Evolutionary conservation across 2,113 vertebrate species (phyloP).

Genomic region (Apodemus sylvaticus): DNA sequence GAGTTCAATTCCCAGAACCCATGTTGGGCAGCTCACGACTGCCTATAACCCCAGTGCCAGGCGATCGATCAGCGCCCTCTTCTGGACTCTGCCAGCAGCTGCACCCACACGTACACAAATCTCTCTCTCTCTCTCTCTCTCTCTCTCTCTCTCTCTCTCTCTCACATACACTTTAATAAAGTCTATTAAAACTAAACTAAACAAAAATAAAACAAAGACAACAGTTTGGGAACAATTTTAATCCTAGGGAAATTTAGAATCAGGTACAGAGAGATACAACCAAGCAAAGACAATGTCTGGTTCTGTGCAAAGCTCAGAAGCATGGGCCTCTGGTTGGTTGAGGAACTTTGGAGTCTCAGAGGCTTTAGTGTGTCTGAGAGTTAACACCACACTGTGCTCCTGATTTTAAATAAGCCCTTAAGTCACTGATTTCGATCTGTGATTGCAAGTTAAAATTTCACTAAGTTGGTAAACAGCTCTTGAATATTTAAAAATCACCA

Average conservation of each 20-base stretch:
- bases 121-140: too few relatives aligned
- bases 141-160: too few relatives aligned
- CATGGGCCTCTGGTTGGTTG: neutral
- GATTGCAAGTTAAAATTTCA: constrained; percentile 38
- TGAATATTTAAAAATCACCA: constrained; percentile 65
- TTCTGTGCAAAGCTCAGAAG: neutral
- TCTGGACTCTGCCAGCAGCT: neutral
- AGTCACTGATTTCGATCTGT: constrained; percentile 48
- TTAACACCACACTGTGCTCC: neutral
- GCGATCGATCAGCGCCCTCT: neutral
- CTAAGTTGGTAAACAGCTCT: constrained; percentile 62
- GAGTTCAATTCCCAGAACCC: neutral
- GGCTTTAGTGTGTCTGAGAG: neutral
- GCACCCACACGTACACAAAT: neutral
- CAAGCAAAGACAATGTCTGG: neutral
- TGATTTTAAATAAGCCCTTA: constrained; percentile 52
- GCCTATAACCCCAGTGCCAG: neutral
- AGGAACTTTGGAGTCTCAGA: neutral
- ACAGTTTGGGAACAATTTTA: neutral
- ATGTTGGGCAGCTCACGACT: neutral
- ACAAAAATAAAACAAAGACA: neutral
- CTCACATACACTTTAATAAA: neutral
- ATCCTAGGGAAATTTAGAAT: neutral
- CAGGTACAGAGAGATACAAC: neutral
- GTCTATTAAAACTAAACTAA: neutral